Conservation (phyloP, 2,797 vertebrate species). For the Acropternis orthonyx region DNA sequence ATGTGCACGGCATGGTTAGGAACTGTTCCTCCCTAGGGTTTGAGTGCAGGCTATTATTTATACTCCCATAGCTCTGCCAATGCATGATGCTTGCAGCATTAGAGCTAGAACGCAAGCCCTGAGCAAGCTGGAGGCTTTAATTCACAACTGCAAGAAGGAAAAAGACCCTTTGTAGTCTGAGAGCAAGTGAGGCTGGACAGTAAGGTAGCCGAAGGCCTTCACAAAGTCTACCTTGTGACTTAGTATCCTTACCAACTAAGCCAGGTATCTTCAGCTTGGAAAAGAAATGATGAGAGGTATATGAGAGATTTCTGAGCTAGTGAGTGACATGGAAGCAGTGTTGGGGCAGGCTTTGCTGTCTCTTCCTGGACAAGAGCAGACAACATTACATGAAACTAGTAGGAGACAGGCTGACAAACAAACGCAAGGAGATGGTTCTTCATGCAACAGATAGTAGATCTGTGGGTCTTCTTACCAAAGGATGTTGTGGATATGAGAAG, state of each 20-base stretch:
- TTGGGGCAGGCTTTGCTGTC: background rate
- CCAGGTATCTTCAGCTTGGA: background rate
- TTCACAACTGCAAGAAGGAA: background rate
- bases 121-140: constrained; percentile 8
- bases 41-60: constrained; percentile 51
- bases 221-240: background rate
- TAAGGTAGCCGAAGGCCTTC: background rate
- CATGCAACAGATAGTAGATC: background rate
- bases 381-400: background rate
- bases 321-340: background rate
- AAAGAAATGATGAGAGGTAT: background rate
- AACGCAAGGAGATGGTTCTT: background rate
- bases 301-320: background rate
- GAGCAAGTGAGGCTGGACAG: background rate
- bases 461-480: background rate
- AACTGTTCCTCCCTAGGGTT: constrained; percentile 42
- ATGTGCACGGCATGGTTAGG: background rate
- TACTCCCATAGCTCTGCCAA: constrained; percentile 34
- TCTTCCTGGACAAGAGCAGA: background rate
- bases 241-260: background rate
- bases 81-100: background rate
- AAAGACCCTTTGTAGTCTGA: background rate
- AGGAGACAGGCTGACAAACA: background rate
- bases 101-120: background rate
- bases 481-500: background rate